These are phyloP conservation scores for Lasioglossum vierecki DNA, from an alignment of 2,888 invertebrate genomes.

Conservation along the genomic window DNA sequence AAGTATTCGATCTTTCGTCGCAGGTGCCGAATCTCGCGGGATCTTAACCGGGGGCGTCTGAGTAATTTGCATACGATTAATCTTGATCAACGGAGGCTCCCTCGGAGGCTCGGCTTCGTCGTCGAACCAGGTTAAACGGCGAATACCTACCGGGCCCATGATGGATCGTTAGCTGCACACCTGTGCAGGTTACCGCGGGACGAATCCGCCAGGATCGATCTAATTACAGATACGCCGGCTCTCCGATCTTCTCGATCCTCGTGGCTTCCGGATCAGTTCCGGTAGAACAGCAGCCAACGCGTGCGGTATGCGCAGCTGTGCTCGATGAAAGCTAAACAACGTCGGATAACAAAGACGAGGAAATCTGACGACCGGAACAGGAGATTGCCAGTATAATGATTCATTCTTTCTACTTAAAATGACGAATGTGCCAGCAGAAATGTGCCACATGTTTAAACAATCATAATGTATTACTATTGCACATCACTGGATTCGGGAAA, in stretches of 20 bases:
- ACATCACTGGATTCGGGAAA: too few species aligned
- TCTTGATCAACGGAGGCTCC: slow-evolving; percentile 67
- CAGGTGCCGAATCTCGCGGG: slow-evolving; percentile 45
- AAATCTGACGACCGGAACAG: too few species aligned
- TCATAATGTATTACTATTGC: too few species aligned
- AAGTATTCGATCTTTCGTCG: slow-evolving; percentile 53
- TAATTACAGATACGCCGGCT: slow-evolving; percentile 47
- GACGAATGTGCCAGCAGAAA: too few species aligned
- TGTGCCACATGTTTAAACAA: too few species aligned
- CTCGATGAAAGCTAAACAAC: too few species aligned
- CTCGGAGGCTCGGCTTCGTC: slow-evolving; percentile 55
- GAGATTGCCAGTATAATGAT: too few species aligned
- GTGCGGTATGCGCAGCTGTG: background rate
- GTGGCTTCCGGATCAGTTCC: background rate
- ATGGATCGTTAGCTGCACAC: slow-evolving; percentile 67
- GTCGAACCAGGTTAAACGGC: slow-evolving; percentile 65
- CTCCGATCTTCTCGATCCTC: background rate
- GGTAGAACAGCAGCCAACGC: background rate
- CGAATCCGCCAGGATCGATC: slow-evolving; percentile 56
- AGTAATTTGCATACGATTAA: slow-evolving; percentile 75
- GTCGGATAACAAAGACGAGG: too few species aligned
- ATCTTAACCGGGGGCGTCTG: slow-evolving; percentile 49
- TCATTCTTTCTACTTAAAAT: too few species aligned
- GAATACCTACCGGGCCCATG: slow-evolving; percentile 59
- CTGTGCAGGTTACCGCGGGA: slow-evolving; percentile 42